Conservation (phyloP, 2,113 vertebrate genomes). For the Odocoileus virginianus region DNA sequence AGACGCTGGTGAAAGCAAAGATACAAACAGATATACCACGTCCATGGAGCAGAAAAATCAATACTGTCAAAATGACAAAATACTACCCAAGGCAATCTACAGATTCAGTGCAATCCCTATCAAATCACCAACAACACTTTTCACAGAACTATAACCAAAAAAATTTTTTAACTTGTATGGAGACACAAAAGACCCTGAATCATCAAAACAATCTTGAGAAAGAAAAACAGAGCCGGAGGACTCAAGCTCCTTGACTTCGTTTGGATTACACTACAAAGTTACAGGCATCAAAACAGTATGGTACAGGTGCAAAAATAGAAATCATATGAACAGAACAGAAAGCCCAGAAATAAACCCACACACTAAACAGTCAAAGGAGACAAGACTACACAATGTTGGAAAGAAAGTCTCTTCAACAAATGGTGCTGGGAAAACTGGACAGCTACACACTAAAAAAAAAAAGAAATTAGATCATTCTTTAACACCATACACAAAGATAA, state of each 20-base stretch:
- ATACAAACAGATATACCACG: neutral
- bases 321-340: neutral
- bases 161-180: neutral
- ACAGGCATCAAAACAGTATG: neutral
- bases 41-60: neutral
- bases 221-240: neutral
- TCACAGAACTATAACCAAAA: neutral
- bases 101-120: neutral
- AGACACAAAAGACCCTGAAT: neutral
- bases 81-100: neutral
- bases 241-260: neutral
- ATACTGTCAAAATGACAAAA: neutral
- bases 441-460: neutral
- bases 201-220: neutral
- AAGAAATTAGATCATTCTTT: neutral
- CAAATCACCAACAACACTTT: neutral
- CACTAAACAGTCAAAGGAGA: neutral
- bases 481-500: neutral
- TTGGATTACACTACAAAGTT: neutral
- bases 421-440: neutral
- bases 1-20: neutral
- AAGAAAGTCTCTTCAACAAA: neutral
- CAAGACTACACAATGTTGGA: neutral
- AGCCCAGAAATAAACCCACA: neutral
- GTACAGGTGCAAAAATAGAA: fast-evolving